Percentiles rank a stretch among this genome's conserved stretches.
Conservation (phyloP, 2,797 vertebrate genomes). For the Xenops minutus region DNA sequence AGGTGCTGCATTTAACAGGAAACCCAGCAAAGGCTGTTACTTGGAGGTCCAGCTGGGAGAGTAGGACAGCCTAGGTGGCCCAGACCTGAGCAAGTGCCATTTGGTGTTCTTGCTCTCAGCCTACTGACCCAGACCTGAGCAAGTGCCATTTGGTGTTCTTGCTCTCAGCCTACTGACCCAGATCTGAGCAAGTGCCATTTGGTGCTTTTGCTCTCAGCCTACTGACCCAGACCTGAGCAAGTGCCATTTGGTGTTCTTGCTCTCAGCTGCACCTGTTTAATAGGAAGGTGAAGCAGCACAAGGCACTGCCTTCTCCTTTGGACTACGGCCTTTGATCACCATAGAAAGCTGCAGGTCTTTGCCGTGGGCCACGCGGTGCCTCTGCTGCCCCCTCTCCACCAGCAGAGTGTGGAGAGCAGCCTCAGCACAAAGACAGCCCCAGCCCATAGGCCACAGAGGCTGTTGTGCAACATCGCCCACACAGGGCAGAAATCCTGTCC, state of each 20-base stretch:
- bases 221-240: not conserved
- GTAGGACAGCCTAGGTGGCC: not conserved
- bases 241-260: rapidly evolving
- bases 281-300: not conserved
- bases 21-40: not conserved
- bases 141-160: rapidly evolving
- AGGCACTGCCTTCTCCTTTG: not conserved
- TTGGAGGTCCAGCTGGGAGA: not conserved
- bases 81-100: not conserved
- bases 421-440: not conserved
- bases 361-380: not conserved
- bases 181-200: not conserved
- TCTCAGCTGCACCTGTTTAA: not conserved
- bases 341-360: not conserved
- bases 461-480: not conserved
- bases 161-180: not conserved
- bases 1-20: not conserved
- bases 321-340: not conserved
- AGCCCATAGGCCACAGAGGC: rapidly evolving
- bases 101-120: not conserved
- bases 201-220: not conserved
- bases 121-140: not conserved
- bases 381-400: not conserved
- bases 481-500: not conserved
- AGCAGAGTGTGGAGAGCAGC: not conserved